Conservation (phyloP, 2,113 vertebrate species). For the Hippotragus niger region DNA sequence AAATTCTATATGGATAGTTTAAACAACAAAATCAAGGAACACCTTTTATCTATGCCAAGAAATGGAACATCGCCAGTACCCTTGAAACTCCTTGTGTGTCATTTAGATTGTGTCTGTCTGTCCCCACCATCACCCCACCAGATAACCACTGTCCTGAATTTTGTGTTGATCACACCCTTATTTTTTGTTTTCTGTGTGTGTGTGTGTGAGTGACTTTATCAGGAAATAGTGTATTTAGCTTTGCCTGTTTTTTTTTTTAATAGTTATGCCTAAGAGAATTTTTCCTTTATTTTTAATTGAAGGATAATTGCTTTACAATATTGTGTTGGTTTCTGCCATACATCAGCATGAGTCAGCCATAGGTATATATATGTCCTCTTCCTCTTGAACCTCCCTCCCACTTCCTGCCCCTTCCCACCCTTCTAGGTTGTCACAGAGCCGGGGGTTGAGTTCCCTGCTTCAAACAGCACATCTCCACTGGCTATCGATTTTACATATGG, state of each 20-base stretch:
- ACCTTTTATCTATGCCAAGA: not conserved
- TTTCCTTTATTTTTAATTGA: not conserved
- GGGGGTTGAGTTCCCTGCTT: not conserved
- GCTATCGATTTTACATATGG: not conserved
- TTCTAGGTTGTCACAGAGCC: not conserved
- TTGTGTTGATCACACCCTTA: not conserved
- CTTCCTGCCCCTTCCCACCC: not conserved
- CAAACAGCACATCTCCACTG: not conserved
- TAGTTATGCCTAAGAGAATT: not conserved
- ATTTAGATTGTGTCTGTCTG: fast-evolving
- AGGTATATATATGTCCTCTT: not conserved
- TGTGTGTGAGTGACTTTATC: not conserved
- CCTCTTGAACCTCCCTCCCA: not conserved
- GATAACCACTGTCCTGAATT: not conserved
- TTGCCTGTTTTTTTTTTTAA: not conserved
- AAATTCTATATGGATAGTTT: not conserved
- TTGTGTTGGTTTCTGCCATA: not conserved
- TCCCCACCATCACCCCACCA: too few species aligned
- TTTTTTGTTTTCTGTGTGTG: not conserved
- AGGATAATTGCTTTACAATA: not conserved
- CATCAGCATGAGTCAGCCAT: not conserved
- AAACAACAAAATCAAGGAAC: not conserved
- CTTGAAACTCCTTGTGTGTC: not conserved
- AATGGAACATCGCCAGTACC: not conserved
- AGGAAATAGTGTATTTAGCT: not conserved